A percentile compares a stretch with the other conserved stretches of the same genome.
These are phyloP conservation scores for Sterna hirundo DNA, from an alignment of 2,113 vertebrate genomes.

Conservation along the genomic window DNA sequence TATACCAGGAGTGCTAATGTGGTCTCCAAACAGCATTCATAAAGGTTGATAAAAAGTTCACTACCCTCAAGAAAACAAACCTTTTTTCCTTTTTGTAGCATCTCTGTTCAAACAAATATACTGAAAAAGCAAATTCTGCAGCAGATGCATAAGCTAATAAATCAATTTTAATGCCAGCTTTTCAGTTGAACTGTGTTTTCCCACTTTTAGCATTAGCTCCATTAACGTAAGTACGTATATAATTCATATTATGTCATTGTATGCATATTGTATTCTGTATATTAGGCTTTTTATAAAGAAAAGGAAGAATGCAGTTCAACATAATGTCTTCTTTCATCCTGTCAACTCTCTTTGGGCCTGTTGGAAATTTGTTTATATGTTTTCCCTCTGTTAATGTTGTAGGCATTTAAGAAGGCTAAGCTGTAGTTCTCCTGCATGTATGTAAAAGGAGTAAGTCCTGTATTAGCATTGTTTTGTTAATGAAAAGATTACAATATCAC, in stretches of 20 bases:
- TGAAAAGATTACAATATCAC: background rate
- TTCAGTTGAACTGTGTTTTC: background rate
- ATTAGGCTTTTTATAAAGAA: background rate
- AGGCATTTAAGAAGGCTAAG: background rate
- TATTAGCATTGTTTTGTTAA: background rate
- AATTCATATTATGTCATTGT: background rate
- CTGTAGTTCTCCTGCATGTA: background rate
- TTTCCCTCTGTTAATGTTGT: background rate
- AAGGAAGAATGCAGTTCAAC: background rate
- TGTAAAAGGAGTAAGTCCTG: background rate
- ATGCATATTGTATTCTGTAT: background rate
- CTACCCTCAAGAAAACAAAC: background rate
- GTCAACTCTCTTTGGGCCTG: accelerated
- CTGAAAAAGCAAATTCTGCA: background rate
- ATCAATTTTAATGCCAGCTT: background rate
- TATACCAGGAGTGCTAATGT: background rate
- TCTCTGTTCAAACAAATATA: background rate
- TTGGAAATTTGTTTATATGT: background rate
- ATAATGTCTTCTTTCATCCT: background rate
- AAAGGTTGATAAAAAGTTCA: background rate
- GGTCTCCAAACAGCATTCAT: background rate
- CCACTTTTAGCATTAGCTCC: background rate
- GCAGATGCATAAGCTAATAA: background rate
- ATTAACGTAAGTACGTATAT: background rate
- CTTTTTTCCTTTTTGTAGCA: background rate